Evolutionary conservation across 2,797 vertebrate species (phyloP), one percentile per base, ranked within the genome.

Genomic region (Gymnodraco acuticeps): DNA sequence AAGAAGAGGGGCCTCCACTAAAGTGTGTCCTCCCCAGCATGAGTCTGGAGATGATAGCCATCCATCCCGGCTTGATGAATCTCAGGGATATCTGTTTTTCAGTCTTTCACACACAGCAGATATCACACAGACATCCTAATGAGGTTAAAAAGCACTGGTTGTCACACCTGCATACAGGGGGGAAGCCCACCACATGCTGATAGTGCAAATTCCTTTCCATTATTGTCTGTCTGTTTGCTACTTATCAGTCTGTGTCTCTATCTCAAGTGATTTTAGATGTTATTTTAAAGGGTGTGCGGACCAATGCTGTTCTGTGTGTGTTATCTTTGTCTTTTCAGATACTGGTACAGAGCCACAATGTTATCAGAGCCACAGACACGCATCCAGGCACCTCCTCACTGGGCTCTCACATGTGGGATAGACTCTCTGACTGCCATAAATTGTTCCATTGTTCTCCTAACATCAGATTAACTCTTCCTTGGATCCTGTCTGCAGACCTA

Each of bases 241-340:
- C 84, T 83, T 83, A 86, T 87, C 84, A 81, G 67, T 51, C 74
- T 64, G 42, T 16, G 68, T 77, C 70, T 70, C 50, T 75, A 50
- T 88, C 80, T 80, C 20, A 52, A 82, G 67, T 59, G 53, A 64
- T 50, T 82, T 81, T 61, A 73, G 51, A 74, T 78, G 73, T 61
- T 48, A 48, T 63, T 56, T 64, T 46, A 43, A 41, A 51, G 52
- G 76, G 64, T 5, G 5, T 77, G 69, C 46, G 51, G 60, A 53
- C 2, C 2, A 65, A 55, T 67, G 55, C 43, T 62, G 16, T 31
- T 78, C 12, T 75, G 23, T 67, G 27, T 16, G 47, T 65, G 65
- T 86, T 90, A 89, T 93, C 89, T 80, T 52, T 78, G 74, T 85
- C 73, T 77, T 52, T 77, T 87, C 73, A 85, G 86, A 86, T 80